Base-by-base conservation (phyloP, 1,140 invertebrate genomes). In the Kradibia gibbosae region DNA sequence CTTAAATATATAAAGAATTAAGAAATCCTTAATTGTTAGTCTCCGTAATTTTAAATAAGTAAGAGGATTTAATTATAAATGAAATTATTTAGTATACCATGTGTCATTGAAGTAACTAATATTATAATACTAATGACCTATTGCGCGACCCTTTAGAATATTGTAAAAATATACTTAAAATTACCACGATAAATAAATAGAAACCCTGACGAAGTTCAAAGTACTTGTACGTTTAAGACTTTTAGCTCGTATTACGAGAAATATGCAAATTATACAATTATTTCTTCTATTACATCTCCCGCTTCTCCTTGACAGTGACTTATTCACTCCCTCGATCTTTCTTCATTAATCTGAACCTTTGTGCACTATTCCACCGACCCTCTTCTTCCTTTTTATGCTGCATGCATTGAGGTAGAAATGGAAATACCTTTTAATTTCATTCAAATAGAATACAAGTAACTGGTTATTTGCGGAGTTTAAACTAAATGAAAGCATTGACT, bases 161-260 rank as follows among this genome's bases (percentile, higher is more conserved):
- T 72, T 81, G 72, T 78, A 82, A 82, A 81, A 78, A 77, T 77
- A 76, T 81, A 76, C 4, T 36, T 67, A 70, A 81, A 42, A 57
- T 28, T 60, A 57, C 13, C 50, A 60, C 74, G 50, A 76, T 36
- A 50, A 55, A 45, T 70, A 81, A 53, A 81, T 81, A 76, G 60
- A 67, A 78, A 79, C 71, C 81, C 81, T 82, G 81, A 82, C 45
- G 57, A 82, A 82, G 81, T 82, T 82, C 81, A 82, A 82, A 82
- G 76, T 82, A 82, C 81, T 79, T 74, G 76, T 82, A 82, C 80
- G 74, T 82, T 53, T 78, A 82, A 82, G 75, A 82, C 75, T 82
- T 55, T 81, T 75, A 81, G 62, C 67, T 42, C 73, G 72, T 60
- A 55, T 75, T 71, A 67, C 42, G 28, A 73, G 70, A 36, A 71